A percentile compares a stretch with the other conserved stretches of the same genome.
Evolutionary conservation across 1,140 invertebrate species (phyloP).

Genomic region (Tyrophagus putrescentiae): DNA sequence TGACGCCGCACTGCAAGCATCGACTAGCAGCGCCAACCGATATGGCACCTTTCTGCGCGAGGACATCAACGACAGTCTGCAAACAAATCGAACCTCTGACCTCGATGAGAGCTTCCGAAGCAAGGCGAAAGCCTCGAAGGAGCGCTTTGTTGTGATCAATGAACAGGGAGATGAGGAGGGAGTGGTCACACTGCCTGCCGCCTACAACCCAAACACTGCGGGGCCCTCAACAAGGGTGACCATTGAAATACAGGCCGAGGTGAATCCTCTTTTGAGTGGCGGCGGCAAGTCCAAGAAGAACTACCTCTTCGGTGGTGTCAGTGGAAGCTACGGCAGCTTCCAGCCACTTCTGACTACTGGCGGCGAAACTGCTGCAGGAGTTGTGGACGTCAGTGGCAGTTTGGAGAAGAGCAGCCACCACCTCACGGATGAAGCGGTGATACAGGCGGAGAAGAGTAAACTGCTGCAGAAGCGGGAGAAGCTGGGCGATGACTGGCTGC

Average conservation of each 20-base stretch:
- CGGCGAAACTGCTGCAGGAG: not conserved
- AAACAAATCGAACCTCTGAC: not conserved
- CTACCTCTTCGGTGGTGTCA: constrained; percentile 3
- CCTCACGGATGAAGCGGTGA: not conserved
- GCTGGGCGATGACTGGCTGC: constrained; percentile 9
- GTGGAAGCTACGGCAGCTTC: constrained; percentile 10
- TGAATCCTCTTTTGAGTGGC: not conserved
- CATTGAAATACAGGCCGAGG: not conserved
- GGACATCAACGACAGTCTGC: not conserved
- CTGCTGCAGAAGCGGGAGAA: constrained; percentile 1
- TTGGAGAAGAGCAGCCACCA: not conserved
- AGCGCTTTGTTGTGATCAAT: constrained; percentile 8
- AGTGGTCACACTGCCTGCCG: not conserved
- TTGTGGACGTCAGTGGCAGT: not conserved
- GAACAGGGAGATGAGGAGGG: no score
- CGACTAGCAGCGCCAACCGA: not conserved
- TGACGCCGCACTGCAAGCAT: no score
- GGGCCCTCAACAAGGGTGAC: not conserved
- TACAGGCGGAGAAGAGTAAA: constrained; percentile 3
- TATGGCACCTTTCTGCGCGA: not conserved
- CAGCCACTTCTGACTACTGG: not conserved
- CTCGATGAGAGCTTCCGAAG: not conserved
- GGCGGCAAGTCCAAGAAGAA: not conserved
- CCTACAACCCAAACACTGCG: not conserved
- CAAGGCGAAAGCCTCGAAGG: constrained; percentile 5